These are phyloP conservation scores for Chrosomus eos DNA, from an alignment of 2,797 vertebrate species.

Conservation along the genomic window DNA sequence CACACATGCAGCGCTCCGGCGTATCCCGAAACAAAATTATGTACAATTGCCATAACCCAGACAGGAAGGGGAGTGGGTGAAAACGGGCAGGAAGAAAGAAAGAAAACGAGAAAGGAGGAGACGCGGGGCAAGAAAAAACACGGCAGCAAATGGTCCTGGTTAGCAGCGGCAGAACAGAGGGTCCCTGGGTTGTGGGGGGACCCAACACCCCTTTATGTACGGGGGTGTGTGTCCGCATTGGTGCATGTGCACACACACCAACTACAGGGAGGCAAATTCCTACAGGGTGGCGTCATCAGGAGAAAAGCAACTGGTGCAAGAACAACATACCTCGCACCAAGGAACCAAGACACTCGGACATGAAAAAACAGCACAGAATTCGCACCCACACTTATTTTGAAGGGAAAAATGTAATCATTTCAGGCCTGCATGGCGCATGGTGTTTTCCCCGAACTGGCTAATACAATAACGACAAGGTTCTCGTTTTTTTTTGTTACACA, in stretches of 20 bases:
- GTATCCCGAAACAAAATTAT: conserved; percentile 63
- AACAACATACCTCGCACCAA: conserved; percentile 59
- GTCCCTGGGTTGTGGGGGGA: conserved; percentile 53
- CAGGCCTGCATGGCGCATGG: background rate
- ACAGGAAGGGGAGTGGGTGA: conserved; percentile 61
- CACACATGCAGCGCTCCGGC: conserved; percentile 49
- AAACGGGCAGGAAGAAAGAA: conserved; percentile 38
- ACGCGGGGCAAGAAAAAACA: conserved; percentile 65
- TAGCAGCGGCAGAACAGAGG: conserved; percentile 69
- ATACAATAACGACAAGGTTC: conserved; percentile 31
- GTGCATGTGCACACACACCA: conserved; percentile 50
- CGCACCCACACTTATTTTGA: background rate
- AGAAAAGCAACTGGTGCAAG: conserved; percentile 72
- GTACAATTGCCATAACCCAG: conserved; percentile 64
- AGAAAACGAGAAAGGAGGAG: conserved; percentile 50
- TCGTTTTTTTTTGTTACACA: background rate
- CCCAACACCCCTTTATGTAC: conserved; percentile 57
- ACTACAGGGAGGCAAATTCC: conserved; percentile 79
- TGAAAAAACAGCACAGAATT: conserved; percentile 22
- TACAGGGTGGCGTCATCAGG: conserved; percentile 78
- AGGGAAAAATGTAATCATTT: conserved; percentile 26
- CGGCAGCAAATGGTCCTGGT: conserved; percentile 79
- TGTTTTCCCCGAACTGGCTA: conserved; percentile 28
- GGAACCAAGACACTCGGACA: conserved; percentile 23
- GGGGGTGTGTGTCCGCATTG: conserved; percentile 34